phyloP scores from a whole-genome alignment of 2,888 invertebrate species.

The Rhimphoctona megacephalus region DNA sequence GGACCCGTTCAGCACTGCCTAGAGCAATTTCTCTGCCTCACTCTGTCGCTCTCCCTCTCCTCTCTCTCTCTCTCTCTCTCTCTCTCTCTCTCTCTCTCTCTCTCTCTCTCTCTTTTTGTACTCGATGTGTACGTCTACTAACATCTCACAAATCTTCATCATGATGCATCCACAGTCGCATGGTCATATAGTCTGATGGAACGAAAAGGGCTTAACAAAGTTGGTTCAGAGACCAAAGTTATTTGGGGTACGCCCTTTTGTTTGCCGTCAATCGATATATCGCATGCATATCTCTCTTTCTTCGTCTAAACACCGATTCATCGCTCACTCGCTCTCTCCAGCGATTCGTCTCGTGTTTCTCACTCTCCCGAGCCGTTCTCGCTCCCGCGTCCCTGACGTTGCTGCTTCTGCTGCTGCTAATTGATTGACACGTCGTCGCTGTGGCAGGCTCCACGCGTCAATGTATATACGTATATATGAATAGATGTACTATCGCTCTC shows the following conservation, averaged over 20 bases:
- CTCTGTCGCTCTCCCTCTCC: not conserved
- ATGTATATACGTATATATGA: conserved; percentile 12
- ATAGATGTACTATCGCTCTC: conserved; percentile 1
- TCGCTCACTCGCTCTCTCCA: conserved; percentile 37
- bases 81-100: not conserved
- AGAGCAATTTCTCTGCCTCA: not conserved
- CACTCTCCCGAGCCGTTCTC: conserved; percentile 21
- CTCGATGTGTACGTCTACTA: conserved; percentile 16
- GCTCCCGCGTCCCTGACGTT: conserved; percentile 39
- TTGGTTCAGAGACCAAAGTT: not conserved
- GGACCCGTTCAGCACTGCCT: conserved; percentile 5
- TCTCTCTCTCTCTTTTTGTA: not conserved
- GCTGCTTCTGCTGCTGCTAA: conserved; percentile 68
- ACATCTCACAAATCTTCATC: conserved; percentile 1
- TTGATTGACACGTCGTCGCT: conserved; percentile 64
- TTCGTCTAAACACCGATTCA: conserved; percentile 20
- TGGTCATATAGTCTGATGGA: not conserved
- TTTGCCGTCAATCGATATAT: not conserved
- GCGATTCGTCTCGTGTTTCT: conserved; percentile 21
- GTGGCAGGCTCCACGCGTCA: conserved; percentile 55
- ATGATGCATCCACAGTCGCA: not conserved
- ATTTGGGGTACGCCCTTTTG: conserved; percentile 6
- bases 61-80: not conserved
- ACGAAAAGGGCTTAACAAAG: conserved; percentile 4
- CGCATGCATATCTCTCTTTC: not conserved